These are phyloP conservation scores for Illadopsis cleaveri DNA, from an alignment of 2,113 vertebrate genomes.

Conservation along the genomic window DNA sequence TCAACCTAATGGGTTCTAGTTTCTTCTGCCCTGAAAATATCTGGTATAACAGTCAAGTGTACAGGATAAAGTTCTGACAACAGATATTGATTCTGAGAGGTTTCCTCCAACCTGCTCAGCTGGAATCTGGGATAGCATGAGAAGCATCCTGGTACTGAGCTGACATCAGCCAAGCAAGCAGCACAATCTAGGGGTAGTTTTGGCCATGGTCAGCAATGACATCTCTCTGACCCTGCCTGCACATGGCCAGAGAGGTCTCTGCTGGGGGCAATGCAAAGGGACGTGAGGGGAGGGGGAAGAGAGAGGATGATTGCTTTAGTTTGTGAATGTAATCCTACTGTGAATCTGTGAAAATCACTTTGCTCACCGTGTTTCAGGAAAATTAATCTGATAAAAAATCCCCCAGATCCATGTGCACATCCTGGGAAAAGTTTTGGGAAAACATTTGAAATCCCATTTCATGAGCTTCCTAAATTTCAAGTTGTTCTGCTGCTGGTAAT, in stretches of 20 bases:
- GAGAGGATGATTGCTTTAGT: neutral
- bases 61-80: neutral
- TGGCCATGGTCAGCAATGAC: neutral
- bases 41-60: neutral
- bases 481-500: neutral
- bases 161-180: neutral
- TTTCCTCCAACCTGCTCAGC: neutral
- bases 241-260: rapidly evolving
- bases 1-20: neutral
- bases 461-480: neutral
- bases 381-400: neutral
- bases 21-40: neutral
- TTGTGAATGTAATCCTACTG: neutral
- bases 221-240: rapidly evolving
- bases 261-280: neutral
- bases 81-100: neutral
- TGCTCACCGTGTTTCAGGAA: neutral
- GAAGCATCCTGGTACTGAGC: neutral
- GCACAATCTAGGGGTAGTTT: neutral
- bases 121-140: neutral
- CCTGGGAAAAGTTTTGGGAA: neutral
- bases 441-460: neutral
- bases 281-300: neutral
- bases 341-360: neutral
- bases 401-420: neutral